Evolutionary conservation across 2,797 vertebrate genomes (phyloP).

Genomic region (Chaetophractus vellerosus): DNA sequence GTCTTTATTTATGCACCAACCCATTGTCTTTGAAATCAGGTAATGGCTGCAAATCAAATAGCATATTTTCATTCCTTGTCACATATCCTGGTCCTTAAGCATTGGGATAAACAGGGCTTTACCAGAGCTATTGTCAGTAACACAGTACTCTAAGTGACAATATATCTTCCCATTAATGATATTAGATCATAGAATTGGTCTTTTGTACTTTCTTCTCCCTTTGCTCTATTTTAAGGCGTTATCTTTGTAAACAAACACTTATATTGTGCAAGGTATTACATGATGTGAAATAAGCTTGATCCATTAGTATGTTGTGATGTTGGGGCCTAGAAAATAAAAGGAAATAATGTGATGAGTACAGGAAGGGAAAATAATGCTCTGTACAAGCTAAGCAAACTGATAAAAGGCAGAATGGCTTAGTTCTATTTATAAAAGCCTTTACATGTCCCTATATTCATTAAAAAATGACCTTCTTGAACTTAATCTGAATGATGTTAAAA

Average conservation of each 20-base stretch:
- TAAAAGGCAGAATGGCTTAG: slow-evolving; percentile 62
- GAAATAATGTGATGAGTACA: slow-evolving; percentile 64
- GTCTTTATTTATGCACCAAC: slow-evolving; percentile 75
- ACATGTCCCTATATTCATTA: slow-evolving; percentile 76
- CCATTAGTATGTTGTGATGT: slow-evolving; percentile 71
- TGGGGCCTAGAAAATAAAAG: slow-evolving; percentile 67
- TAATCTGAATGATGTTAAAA: slow-evolving; percentile 74
- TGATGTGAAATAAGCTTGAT: slow-evolving; percentile 73
- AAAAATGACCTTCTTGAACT: slow-evolving; percentile 82
- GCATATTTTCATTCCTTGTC: slow-evolving; percentile 74
- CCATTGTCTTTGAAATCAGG: slow-evolving; percentile 79
- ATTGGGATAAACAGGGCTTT: slow-evolving; percentile 76
- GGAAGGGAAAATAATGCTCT: neutral
- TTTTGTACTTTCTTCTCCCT: slow-evolving; percentile 54
- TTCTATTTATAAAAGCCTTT: slow-evolving; percentile 82
- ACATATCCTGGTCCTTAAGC: slow-evolving; percentile 69
- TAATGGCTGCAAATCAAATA: slow-evolving; percentile 85
- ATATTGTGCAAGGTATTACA: slow-evolving; percentile 50
- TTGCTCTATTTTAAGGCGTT: slow-evolving; percentile 71
- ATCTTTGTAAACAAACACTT: slow-evolving; percentile 79
- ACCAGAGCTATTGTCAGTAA: slow-evolving; percentile 75
- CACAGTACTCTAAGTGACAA: slow-evolving; percentile 60
- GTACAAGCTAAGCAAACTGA: slow-evolving; percentile 32
- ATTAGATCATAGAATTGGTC: slow-evolving; percentile 76
- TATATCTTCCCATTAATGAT: slow-evolving; percentile 80